Conservation (phyloP, 2,113 vertebrate genomes). For the Lathamus discolor region DNA sequence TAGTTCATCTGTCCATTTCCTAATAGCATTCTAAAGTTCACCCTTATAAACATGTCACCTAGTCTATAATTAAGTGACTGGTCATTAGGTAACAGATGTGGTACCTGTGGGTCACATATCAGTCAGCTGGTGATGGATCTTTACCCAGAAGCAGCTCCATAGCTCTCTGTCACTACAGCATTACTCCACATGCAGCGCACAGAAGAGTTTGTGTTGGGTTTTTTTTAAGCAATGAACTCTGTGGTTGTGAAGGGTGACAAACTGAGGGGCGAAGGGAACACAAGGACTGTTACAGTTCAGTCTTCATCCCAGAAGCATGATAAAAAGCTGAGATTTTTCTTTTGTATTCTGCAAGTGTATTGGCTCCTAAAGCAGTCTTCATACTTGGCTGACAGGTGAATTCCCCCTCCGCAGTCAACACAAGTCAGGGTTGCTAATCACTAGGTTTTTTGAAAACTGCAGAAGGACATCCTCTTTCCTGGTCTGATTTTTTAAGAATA, state of each 20-base stretch:
- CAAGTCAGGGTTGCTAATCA: neutral
- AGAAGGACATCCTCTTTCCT: neutral
- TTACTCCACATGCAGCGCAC: neutral
- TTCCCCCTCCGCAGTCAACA: neutral
- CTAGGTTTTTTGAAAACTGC: neutral
- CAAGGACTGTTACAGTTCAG: neutral
- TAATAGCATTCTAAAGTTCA: slow-evolving; percentile 97
- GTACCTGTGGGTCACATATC: slow-evolving; percentile 90
- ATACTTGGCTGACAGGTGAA: neutral
- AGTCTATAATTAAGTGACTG: slow-evolving; percentile 89
- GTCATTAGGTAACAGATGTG: slow-evolving; percentile 86
- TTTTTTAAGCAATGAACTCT: neutral
- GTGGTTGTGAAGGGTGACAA: neutral
- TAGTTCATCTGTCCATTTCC: slow-evolving; percentile 84
- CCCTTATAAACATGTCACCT: slow-evolving; percentile 98
- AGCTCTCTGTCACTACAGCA: slow-evolving; percentile 61
- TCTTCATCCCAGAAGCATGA: neutral
- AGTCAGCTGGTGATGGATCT: slow-evolving; percentile 92
- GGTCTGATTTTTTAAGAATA: neutral
- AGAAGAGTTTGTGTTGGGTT: neutral
- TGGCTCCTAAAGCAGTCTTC: neutral
- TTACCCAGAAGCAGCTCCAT: slow-evolving; percentile 74
- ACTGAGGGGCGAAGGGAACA: neutral
- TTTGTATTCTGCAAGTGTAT: neutral
- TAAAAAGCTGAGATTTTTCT: neutral